phyloP scores from a whole-genome alignment of 2,113 vertebrate species.

The Pterocles burchelli region DNA sequence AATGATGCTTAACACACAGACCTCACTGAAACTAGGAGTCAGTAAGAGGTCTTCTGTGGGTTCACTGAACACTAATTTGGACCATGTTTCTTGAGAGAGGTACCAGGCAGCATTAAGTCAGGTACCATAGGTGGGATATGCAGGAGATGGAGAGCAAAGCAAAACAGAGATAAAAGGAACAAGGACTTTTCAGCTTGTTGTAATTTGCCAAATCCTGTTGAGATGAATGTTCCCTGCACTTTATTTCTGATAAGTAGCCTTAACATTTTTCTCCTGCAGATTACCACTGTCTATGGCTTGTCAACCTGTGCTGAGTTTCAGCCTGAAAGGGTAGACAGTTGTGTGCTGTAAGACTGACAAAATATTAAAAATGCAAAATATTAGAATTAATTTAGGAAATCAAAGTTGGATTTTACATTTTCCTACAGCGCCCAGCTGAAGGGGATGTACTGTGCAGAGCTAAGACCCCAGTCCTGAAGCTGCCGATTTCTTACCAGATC shows the following conservation, averaged over 20 bases:
- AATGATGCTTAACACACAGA: not conserved
- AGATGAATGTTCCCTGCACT: not conserved
- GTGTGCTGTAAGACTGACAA: not conserved
- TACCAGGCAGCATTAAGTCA: not conserved
- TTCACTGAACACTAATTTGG: not conserved
- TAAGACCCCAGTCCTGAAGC: not conserved
- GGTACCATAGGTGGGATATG: fast-evolving
- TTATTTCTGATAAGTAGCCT: not conserved
- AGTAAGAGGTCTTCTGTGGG: not conserved
- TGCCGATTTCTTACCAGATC: not conserved
- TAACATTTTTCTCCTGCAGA: not conserved
- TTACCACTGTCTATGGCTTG: not conserved
- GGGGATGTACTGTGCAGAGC: not conserved
- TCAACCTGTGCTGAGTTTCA: not conserved
- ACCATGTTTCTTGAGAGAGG: not conserved
- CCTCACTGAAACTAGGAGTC: not conserved
- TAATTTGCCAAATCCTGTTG: not conserved
- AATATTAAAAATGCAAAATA: not conserved
- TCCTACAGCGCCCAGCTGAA: not conserved
- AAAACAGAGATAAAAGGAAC: not conserved
- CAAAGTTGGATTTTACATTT: not conserved
- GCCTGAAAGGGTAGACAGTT: not conserved
- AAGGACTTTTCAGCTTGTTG: not conserved
- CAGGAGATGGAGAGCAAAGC: not conserved
- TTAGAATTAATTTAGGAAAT: not conserved